These are phyloP conservation scores for Drosophila kohkoa DNA, from an alignment of 1,140 invertebrate species.

Conservation along the genomic window DNA sequence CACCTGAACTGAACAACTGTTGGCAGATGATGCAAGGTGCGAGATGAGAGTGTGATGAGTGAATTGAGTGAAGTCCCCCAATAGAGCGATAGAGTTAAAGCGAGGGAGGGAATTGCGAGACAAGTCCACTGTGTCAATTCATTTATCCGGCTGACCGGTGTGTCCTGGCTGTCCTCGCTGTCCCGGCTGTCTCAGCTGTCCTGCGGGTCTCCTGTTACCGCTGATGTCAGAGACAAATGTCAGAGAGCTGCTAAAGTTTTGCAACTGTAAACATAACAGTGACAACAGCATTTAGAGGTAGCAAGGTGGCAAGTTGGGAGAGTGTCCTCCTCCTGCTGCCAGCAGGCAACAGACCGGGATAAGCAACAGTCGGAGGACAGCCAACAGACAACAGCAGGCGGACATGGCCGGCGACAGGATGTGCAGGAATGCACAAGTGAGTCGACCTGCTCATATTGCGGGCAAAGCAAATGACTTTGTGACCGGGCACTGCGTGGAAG, in stretches of 20 bases:
- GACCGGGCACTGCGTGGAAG: not conserved
- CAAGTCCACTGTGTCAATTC: conserved; percentile 49
- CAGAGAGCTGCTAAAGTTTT: conserved; percentile 58
- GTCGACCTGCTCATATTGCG: conserved; percentile 44
- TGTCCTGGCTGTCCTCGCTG: not conserved
- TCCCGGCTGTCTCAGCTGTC: conserved; percentile 2
- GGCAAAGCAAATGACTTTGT: conserved; percentile 55
- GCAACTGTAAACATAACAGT: conserved; percentile 67
- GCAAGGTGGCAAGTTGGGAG: not conserved
- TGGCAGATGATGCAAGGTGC: conserved; percentile 28
- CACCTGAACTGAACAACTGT: not conserved
- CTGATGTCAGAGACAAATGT: conserved; percentile 65
- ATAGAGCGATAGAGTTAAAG: conserved; percentile 29
- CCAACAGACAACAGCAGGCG: conserved; percentile 13
- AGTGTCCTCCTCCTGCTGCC: too few species aligned
- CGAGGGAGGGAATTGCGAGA: conserved; percentile 3
- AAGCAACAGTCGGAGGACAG: conserved; percentile 7
- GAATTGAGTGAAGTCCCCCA: not conserved
- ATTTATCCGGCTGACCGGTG: conserved; percentile 57
- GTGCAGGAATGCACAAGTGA: conserved; percentile 61
- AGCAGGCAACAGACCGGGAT: not conserved
- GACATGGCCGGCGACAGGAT: conserved; percentile 53
- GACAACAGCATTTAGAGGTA: conserved; percentile 53
- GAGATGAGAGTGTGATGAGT: conserved; percentile 36
- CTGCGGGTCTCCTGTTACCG: conserved; percentile 27